phyloP scores from a whole-genome alignment of 2,888 invertebrate species.

The Zygaena filipendulae region DNA sequence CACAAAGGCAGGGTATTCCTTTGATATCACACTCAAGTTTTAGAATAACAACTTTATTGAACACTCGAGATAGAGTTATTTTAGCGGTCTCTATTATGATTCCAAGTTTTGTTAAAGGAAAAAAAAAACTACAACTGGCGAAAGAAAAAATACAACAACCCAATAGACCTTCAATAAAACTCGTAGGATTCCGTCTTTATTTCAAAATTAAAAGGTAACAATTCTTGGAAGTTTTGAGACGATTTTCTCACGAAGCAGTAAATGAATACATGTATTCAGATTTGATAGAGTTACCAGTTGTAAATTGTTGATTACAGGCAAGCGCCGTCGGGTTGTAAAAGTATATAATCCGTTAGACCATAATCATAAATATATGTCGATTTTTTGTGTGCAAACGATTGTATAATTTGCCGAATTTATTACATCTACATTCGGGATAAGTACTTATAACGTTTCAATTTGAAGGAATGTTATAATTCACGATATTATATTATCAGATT shows the following conservation, averaged over 20 bases:
- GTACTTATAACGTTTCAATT: no score
- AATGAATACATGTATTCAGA: conserved; percentile 31
- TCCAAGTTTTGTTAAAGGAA: conserved; percentile 27
- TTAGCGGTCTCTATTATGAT: conserved; percentile 25
- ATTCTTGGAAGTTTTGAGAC: conserved; percentile 43
- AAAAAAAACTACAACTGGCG: conserved; percentile 27
- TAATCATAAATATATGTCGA: conserved; percentile 34
- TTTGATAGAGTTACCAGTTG: conserved; percentile 54
- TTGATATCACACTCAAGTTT: conserved; percentile 21
- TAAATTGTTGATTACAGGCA: conserved; percentile 57
- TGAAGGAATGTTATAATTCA: no score
- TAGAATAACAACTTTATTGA: conserved; percentile 29
- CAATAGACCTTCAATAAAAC: conserved; percentile 54
- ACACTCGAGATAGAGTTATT: conserved; percentile 20
- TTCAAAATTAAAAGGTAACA: conserved; percentile 52
- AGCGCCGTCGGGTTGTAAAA: conserved; percentile 51
- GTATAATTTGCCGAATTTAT: conserved; percentile 12
- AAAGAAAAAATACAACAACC: conserved; percentile 31
- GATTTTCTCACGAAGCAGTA: conserved; percentile 48
- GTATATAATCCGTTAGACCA: conserved; percentile 50
- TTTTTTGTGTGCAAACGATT: neutral
- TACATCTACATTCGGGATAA: conserved; percentile 4
- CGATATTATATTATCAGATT: no score
- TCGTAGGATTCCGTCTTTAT: conserved; percentile 52
- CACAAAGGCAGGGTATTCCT: neutral